phyloP scores from a whole-genome alignment of 2,888 invertebrate species.

The Chelonus formosanus region DNA sequence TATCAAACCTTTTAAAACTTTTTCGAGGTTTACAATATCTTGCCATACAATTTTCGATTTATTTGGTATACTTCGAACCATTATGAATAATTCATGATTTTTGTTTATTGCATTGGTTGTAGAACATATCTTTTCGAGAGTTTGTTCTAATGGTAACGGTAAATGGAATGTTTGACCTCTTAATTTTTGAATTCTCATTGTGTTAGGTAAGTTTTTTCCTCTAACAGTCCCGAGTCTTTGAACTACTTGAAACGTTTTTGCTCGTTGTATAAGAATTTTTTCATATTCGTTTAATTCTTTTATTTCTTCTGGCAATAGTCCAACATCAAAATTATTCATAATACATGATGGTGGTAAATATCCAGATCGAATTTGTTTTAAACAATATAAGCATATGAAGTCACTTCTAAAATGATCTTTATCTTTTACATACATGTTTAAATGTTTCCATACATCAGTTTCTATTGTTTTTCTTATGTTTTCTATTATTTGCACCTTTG shows the following conservation, averaged over 20 bases:
- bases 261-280: constrained; percentile 1
- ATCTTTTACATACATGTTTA: background rate
- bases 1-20: constrained; percentile 47
- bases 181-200: too few relatives aligned
- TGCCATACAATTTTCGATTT: constrained; percentile 50
- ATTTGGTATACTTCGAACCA: constrained; percentile 50
- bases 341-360: background rate
- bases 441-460: too few relatives aligned
- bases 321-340: background rate
- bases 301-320: constrained; percentile 34
- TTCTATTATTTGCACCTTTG: too few relatives aligned
- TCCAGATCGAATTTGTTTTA: background rate
- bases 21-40: constrained; percentile 49
- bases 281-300: constrained; percentile 4
- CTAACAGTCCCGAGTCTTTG: constrained; percentile 49
- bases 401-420: background rate
- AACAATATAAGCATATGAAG: background rate
- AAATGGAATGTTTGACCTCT: constrained; percentile 52
- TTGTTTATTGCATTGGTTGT: constrained; percentile 46
- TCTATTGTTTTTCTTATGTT: too few relatives aligned
- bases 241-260: constrained; percentile 56
- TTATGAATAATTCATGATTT: constrained; percentile 51
- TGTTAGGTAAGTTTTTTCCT: constrained; percentile 50
- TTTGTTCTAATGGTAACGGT: constrained; percentile 55
- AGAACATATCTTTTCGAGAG: constrained; percentile 50